Base-by-base conservation (phyloP, 2,113 vertebrate genomes). In the Cercopithecus mona region DNA sequence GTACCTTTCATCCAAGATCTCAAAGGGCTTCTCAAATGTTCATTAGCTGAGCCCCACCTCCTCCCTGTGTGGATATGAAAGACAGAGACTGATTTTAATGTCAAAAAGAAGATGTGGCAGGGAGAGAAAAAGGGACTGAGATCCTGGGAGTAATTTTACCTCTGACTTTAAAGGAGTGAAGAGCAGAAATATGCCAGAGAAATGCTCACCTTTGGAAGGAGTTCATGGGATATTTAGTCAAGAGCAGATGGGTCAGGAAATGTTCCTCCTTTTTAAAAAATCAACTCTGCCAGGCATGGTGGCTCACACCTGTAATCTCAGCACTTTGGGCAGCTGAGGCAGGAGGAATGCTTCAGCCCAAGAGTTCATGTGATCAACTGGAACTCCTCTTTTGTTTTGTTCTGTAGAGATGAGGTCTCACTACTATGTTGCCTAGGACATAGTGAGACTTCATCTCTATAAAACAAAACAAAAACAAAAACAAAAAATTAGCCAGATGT, bases 1-100 rank as follows among this genome's bases (percentile, higher is more conserved):
- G 59, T 98, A 48, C 93, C 97, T 98, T 98, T 98, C 97, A 98
- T 98, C 97, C 96, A 94, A 22, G 92, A 95, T 98, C 97, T 98
- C 96, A 98, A 97, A 97, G 97, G 45, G 72, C 66, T 96, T 89
- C 93, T 97, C 96, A 98, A 93, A 97, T 97, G 86, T 93, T 98
- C 94, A 97, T 98, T 98, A 98, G 52, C 17, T 8, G 64, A 87
- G 81, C 72, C 85, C 88, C n/a, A 61, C 94, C 92, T 48, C 38
- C 66, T 96, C 81, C 70, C 84, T 17, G 5, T 78, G 84, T 92
- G 66, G 57, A 57, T 96, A 85, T 91, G 98, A 98, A 91, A 97
- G 90, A 38, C 84, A 82, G 93, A 84, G 66, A 61, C 64, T 73
- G 90, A 95, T 85, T 96, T 97, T 92, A 93, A 88, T 78, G 72